Evolutionary conservation across 2,113 vertebrate genomes (phyloP).

Genomic region (Leucopsar rothschildi): DNA sequence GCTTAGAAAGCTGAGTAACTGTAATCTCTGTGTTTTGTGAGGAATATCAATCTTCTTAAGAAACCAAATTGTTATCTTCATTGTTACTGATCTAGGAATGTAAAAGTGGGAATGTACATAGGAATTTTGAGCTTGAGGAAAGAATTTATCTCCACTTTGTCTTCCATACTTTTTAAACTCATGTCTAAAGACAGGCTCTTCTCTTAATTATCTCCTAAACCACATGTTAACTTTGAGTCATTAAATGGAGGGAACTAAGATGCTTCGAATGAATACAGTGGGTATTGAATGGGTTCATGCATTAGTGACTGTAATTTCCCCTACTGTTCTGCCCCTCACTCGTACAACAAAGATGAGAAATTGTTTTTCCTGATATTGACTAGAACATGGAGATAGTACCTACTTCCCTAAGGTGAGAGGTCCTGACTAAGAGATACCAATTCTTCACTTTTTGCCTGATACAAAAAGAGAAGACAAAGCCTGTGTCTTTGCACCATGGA

Average conservation of each 20-base stretch:
- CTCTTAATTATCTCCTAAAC: background rate
- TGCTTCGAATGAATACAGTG: background rate
- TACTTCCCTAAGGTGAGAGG: background rate
- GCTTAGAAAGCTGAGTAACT: background rate
- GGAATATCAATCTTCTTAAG: background rate
- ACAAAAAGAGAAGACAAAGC: background rate
- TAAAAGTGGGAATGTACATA: background rate
- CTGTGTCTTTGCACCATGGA: background rate
- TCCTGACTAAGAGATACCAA: background rate
- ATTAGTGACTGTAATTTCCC: background rate
- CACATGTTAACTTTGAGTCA: background rate
- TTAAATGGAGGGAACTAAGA: background rate
- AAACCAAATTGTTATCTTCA: background rate
- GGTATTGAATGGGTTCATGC: background rate
- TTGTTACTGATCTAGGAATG: background rate
- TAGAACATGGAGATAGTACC: background rate
- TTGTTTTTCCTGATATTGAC: background rate
- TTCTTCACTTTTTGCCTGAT: background rate
- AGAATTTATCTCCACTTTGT: background rate
- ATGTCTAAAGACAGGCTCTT: background rate
- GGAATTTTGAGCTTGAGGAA: background rate
- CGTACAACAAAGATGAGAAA: background rate
- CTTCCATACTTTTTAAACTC: background rate
- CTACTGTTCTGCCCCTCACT: background rate
- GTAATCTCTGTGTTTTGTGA: background rate